Evolutionary conservation across 2,888 invertebrate species (phyloP), one percentile per base, ranked within the genome.

Genomic region (Yponomeuta malinellus): DNA sequence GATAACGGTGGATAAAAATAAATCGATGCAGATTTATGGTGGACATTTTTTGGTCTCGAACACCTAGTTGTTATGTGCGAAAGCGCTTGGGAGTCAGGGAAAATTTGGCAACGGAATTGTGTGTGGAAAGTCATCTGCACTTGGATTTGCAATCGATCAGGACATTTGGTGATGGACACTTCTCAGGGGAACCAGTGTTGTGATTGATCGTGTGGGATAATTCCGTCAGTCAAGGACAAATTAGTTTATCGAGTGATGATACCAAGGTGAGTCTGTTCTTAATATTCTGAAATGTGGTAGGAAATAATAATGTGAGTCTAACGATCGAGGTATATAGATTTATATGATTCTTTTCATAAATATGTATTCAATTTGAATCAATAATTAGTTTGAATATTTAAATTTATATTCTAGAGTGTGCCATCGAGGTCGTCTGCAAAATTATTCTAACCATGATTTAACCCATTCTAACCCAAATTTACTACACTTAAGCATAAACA

Each of bases 61-160:
- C 73, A 78, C 76, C 81, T 79, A 76, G 80, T 88, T 88, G 83
- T 81, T 86, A 88, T 86, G 83, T 87, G 79, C 76, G 76, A 76
- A 74, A 74, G 83, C 79, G 78, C 75, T 79, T 76, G 79, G 83
- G 84, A 83, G 84, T 84, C 80, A 75, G 85, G 83, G 87, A 89
- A 88, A 86, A 88, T 88, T 90, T 89, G 89, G 89, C 90, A 88
- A 81, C 78, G 72, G 70, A 73, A 75, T 74, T 75, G 75, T 70
- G 75, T 70, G 63, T 15, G 63, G 70, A 43, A 68, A 73, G 72
- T 75, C 77, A 75, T 76, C 75, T 76, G 74, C 77, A 31, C 75
- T 74, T 76, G 76, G 78, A 76, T 74, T 78, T 76, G 80, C 83
- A 79, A 84, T 82, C 81, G 78, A 77, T 74, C 76, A 74, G 76